A percentile compares a stretch with the other conserved stretches of the same genome.
These are phyloP conservation scores for Asbolus verrucosus DNA, from an alignment of 1,140 invertebrate species.

Conservation along the genomic window DNA sequence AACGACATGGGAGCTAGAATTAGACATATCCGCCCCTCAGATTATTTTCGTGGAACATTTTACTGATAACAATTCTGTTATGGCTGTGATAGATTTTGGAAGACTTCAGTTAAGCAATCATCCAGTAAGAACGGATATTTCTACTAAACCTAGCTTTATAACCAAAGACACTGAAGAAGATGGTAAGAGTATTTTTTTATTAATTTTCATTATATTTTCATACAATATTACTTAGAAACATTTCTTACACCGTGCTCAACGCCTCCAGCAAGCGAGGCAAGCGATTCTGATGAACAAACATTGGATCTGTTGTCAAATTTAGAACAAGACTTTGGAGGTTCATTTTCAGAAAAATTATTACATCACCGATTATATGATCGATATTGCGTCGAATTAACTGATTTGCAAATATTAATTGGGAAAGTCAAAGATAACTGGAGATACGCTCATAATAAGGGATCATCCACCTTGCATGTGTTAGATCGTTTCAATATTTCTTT, in stretches of 20 bases:
- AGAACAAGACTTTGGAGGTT: slow-evolving; percentile 56
- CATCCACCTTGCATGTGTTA: slow-evolving; percentile 86
- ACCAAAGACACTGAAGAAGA: slow-evolving; percentile 67
- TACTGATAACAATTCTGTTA: slow-evolving; percentile 78
- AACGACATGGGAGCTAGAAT: slow-evolving; percentile 86
- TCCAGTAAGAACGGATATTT: slow-evolving; percentile 39
- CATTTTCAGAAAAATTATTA: slow-evolving; percentile 73
- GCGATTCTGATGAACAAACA: slow-evolving; percentile 66
- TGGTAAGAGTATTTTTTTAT: slow-evolving; percentile 58
- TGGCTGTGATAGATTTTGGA: slow-evolving; percentile 89
- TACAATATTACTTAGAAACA: slow-evolving; percentile 71
- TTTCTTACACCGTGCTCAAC: slow-evolving; percentile 95
- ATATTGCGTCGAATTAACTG: slow-evolving; percentile 85
- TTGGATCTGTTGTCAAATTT: slow-evolving; percentile 35
- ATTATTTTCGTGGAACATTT: slow-evolving; percentile 91
- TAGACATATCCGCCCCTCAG: slow-evolving; percentile 94
- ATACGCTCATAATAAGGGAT: slow-evolving; percentile 84
- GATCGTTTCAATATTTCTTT: slow-evolving; percentile 93
- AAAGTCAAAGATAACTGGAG: slow-evolving; percentile 91
- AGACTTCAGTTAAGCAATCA: slow-evolving; percentile 80
- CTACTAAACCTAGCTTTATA: slow-evolving; percentile 47
- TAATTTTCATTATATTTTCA: too few species aligned
- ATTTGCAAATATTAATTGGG: slow-evolving; percentile 90
- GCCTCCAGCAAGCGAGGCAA: slow-evolving; percentile 83
- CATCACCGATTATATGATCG: slow-evolving; percentile 85